Evolutionary conservation across 2,888 invertebrate species (phyloP), one percentile per base, ranked within the genome.

Genomic region (Ceratothoa steindachneri): DNA sequence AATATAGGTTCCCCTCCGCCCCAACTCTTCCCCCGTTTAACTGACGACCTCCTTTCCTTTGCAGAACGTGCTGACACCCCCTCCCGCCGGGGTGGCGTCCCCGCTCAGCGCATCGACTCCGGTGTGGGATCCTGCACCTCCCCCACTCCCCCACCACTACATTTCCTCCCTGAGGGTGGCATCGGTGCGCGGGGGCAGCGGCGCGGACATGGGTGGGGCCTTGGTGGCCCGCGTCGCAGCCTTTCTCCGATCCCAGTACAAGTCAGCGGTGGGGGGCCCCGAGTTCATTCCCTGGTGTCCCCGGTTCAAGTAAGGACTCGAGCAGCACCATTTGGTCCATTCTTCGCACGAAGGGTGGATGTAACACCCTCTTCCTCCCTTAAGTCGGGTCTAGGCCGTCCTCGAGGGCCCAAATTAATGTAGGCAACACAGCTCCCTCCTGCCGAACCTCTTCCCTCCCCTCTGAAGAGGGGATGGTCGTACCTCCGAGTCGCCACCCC

Each of bases 151-250:
- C n/a, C 79, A 79, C 41, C 79, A 79, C 68, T 79, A 79, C 51
- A 76, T 79, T 24, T 79, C 79, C 29, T 79, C 79, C 41, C 67
- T 79, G 53, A 69, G 79, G 41, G 79, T 79, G 29, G 76, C 79
- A 7, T 79, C 79, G 65, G 74, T 76, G 76, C 52, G 79, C 4
- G 77, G 77, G 22, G 78, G 75, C 27, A n/a, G n/a, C n/a, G 74
- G 75, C 3, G 79, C 76, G 2, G 79, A 79, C 70, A 79, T 79
- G 79, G 79, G 79, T 19, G 76, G 79, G 5, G 79, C 79, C 27
- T 68, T 79, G 24, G 76, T 79, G 53, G 79, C 76, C 1, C 60
- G 79, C 2, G 79, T 79, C 1, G 79, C 79, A 1, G 71, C 79
- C 66, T 79, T 79, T 52, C 74, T 79, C 30, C 68, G 79, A 41